Evolutionary conservation across 2,113 vertebrate species (phyloP).

Genomic region (chimpanzee (Pan troglodytes)): NHGRI_mPanTro3-v2.1_pri NC_072419.2:66568001-66568500

Average conservation of each 20-base stretch:
- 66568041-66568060: neutral
- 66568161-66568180: neutral
- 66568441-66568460: neutral
- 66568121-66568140: neutral
- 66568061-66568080: fast-evolving
- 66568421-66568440: neutral
- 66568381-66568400: neutral
- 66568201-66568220: conserved; percentile 49
- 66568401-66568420: neutral
- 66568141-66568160: conserved; percentile 20
- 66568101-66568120: neutral
- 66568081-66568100: fast-evolving
- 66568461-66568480: neutral
- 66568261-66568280: neutral
- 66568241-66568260: neutral
- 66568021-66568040: neutral
- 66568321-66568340: neutral
- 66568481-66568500: neutral
- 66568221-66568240: conserved; percentile 50
- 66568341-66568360: neutral
- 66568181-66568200: conserved; percentile 44
- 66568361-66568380: neutral
- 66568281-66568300: neutral
- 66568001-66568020: neutral
- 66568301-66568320: neutral